Base-by-base conservation (phyloP, 2,113 vertebrate genomes). In the Eira barbara region DNA sequence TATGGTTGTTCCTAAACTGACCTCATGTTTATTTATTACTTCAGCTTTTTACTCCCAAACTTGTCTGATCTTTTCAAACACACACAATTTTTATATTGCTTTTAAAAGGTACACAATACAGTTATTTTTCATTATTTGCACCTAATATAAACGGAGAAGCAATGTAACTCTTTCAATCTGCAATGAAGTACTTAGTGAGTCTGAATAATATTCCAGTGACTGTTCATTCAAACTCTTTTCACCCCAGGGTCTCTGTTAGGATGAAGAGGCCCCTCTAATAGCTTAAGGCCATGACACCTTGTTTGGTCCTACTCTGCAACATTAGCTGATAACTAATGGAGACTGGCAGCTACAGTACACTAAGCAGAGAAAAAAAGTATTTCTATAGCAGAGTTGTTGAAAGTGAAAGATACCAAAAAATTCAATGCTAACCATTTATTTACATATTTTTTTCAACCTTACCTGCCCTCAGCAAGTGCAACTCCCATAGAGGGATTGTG, bases 21-120 rank as follows among this genome's bases (percentile, higher is more conserved):
- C 97, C 94, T 98, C 96, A 97, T 98, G 97, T 98, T 98, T 98
- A 98, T 98, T 98, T 98, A 98, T 98, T 93, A 97, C 93, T 81
- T 96, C 89, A 98, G 97, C 97, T 97, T 98, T 98, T 98, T 97
- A 97, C 95, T 94, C 84, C 95, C 96, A 97, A 98, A 97, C 88
- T 98, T 78, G 88, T 83, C 97, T 98, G 95, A 96, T 97, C 94
- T 96, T 86, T 98, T 89, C 73, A 96, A 52, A 0, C 65, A 96
- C 94, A 91, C 29, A 12, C 82, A 96, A 88, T 98, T 98, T 86
- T 17, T 95, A 1, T 45, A 91, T 94, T 97, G 90, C 89, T 96
- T 97, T 97, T 97, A 94, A 94, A 98, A 97, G 49, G 71, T 97
- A 96, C 45, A 96, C 93, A 92, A 88, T 96, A 97, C 74, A 95